Conservation (phyloP, 2,888 invertebrate genomes). For the Deroplatys truncata region DNA sequence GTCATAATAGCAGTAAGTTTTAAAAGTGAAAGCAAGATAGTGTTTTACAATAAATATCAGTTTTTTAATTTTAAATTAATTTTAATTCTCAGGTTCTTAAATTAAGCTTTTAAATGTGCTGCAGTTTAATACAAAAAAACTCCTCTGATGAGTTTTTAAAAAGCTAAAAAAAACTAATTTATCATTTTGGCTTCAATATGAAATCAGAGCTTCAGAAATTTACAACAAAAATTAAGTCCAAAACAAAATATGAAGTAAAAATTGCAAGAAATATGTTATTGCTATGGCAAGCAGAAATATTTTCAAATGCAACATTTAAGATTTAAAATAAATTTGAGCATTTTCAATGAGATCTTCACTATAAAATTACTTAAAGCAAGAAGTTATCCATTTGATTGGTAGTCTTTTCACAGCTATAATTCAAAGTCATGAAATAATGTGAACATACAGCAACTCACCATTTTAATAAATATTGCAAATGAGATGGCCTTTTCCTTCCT, state of each 20-base stretch:
- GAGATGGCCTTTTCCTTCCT: not conserved
- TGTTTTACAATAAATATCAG: no score
- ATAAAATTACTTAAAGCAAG: not conserved
- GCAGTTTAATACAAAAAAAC: no score
- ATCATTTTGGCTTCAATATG: not conserved
- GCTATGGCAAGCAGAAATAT: not conserved
- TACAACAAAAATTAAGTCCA: not conserved
- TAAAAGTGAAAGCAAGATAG: no score
- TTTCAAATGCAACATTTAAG: not conserved
- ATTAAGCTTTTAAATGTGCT: no score
- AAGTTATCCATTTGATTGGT: no score
- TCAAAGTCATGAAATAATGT: not conserved
- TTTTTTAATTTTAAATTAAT: no score
- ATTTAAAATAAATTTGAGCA: not conserved
- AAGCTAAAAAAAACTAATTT: no score
- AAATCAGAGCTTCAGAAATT: not conserved
- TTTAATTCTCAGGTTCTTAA: no score
- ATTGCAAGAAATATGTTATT: not conserved
- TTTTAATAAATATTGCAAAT: not conserved
- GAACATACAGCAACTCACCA: no score
- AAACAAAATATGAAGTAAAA: not conserved
- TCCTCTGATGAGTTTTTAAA: no score
- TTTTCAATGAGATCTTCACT: not conserved
- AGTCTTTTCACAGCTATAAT: no score
- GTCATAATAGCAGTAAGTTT: no score